Conservation (phyloP, 1,140 invertebrate species). For the Caligus rogercresseyi region DNA sequence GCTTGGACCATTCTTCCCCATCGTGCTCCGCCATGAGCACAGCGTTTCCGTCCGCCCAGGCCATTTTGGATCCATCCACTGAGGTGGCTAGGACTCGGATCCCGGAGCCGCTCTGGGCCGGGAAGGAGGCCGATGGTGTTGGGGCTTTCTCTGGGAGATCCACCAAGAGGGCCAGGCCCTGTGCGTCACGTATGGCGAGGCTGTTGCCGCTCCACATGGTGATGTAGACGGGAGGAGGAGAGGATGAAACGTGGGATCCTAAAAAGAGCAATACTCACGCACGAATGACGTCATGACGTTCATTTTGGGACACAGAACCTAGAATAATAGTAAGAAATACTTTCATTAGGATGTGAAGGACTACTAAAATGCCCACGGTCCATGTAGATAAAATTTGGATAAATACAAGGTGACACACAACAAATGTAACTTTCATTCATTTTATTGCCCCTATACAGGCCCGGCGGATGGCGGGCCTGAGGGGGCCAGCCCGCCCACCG, state of each 20-base stretch:
- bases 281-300: too few species aligned
- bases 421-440: too few species aligned
- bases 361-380: too few species aligned
- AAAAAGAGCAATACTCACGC: too few species aligned
- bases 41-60: background rate
- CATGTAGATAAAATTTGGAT: too few species aligned
- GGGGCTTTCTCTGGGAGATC: background rate
- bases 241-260: background rate
- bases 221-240: background rate
- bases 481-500: too few species aligned
- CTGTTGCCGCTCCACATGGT: background rate
- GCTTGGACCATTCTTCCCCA: background rate
- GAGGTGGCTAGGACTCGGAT: conserved; percentile 22
- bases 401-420: too few species aligned
- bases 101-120: background rate
- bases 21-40: background rate
- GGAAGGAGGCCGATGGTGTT: background rate
- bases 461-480: too few species aligned
- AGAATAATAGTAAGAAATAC: too few species aligned
- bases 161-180: background rate
- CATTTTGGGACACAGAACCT: too few species aligned
- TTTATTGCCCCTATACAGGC: too few species aligned
- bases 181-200: background rate
- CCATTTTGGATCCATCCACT: background rate
- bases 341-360: too few species aligned